Percentiles rank a stretch among this genome's conserved stretches.
Conservation (phyloP, 2,113 vertebrate species). For the Myotis lucifugus region DNA sequence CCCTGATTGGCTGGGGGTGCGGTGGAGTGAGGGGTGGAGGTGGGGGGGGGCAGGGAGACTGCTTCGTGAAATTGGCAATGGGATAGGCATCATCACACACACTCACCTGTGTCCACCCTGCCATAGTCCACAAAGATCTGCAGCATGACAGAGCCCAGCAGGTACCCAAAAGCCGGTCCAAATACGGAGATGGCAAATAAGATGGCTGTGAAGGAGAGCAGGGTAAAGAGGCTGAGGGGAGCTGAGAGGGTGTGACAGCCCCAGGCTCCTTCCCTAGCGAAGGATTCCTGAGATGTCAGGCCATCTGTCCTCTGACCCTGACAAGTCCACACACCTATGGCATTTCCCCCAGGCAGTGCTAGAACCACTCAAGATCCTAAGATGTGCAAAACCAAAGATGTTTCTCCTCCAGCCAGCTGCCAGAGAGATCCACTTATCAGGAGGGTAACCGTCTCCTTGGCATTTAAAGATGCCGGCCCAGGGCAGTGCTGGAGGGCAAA, state of each 20-base stretch:
- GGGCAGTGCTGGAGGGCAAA: background rate
- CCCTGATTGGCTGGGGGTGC: background rate
- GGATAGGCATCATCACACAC: background rate
- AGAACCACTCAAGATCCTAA: background rate
- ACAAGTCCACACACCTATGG: background rate
- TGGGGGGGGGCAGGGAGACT: no score
- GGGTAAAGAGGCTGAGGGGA: background rate
- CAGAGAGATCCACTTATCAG: background rate
- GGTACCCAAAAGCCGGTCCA: slow-evolving; percentile 93
- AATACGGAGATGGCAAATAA: slow-evolving; percentile 95
- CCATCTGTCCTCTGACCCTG: background rate
- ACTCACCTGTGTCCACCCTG: slow-evolving; percentile 86
- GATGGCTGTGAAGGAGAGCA: slow-evolving; percentile 88
- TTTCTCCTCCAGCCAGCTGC: background rate
- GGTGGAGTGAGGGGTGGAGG: background rate
- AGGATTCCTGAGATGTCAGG: background rate
- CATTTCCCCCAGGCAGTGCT: background rate
- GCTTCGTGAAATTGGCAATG: background rate
- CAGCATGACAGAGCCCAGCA: slow-evolving; percentile 92
- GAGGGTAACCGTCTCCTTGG: background rate
- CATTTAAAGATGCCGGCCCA: background rate
- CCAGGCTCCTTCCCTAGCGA: background rate
- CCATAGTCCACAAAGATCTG: slow-evolving; percentile 94
- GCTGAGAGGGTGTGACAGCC: background rate
- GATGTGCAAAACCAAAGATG: background rate